Conservation (phyloP, 2,888 invertebrate genomes). For the Phyto melanocephala region DNA sequence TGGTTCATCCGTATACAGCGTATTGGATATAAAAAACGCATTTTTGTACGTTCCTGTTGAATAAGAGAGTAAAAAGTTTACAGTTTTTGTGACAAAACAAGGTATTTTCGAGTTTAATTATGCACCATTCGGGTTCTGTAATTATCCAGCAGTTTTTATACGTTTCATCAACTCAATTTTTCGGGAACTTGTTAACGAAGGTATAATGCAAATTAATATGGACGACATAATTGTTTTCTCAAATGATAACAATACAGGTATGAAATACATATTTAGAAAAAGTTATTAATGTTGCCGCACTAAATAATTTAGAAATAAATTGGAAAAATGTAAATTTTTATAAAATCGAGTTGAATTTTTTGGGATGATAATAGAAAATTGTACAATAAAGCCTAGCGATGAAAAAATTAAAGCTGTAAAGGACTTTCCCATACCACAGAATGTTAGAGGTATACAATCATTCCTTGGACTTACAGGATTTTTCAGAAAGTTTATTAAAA, state of each 20-base stretch:
- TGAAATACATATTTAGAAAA: constrained; percentile 35
- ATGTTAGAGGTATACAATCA: constrained; percentile 39
- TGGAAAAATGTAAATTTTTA: constrained; percentile 65
- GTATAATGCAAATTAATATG: constrained; percentile 54
- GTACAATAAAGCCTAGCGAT: constrained; percentile 38
- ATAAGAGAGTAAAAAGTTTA: constrained; percentile 35
- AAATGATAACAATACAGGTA: constrained; percentile 35
- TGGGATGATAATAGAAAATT: constrained; percentile 50
- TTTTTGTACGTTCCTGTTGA: constrained; percentile 57
- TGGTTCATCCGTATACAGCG: constrained; percentile 22
- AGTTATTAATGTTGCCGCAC: constrained; percentile 41
- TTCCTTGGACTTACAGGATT: constrained; percentile 58
- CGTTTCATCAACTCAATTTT: constrained; percentile 55
- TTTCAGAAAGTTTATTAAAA: constrained; percentile 49
- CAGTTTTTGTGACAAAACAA: constrained; percentile 35
- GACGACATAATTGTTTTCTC: constrained; percentile 57
- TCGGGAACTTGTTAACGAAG: constrained; percentile 39
- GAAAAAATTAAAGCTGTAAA: constrained; percentile 34
- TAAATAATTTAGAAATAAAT: constrained; percentile 61
- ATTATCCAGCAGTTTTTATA: constrained; percentile 53
- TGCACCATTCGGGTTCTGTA: constrained; percentile 48
- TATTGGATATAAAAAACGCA: constrained; percentile 54
- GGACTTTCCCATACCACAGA: constrained; percentile 40
- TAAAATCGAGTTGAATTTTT: constrained; percentile 48
- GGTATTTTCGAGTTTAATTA: constrained; percentile 47